Conservation (phyloP, 2,113 vertebrate genomes). For the Cebus imitator region DNA sequence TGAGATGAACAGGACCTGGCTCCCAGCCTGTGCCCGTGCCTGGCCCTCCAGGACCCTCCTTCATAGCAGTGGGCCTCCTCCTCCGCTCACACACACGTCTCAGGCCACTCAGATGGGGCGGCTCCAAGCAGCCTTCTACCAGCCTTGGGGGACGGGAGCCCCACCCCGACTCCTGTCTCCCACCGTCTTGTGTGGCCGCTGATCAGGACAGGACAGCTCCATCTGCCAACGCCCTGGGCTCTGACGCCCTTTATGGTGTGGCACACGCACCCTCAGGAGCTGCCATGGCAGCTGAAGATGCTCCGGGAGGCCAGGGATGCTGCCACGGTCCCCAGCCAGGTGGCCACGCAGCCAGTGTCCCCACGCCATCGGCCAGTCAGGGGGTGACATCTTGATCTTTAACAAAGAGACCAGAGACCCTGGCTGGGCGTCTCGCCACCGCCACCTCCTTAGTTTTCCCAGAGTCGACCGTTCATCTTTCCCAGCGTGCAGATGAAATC, state of each 20-base stretch:
- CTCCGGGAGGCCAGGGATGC: neutral
- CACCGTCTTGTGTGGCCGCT: neutral
- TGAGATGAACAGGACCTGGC: neutral
- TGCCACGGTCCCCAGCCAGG: neutral
- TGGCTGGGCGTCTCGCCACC: fast-evolving
- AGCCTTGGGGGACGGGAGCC: neutral
- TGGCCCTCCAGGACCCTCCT: neutral
- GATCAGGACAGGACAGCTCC: slow-evolving; percentile 27
- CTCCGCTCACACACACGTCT: neutral
- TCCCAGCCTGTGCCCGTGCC: neutral
- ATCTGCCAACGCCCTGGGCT: slow-evolving; percentile 64
- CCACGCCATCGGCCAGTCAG: fast-evolving
- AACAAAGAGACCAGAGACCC: neutral
- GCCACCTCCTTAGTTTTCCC: neutral
- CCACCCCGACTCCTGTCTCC: neutral
- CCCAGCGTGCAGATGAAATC: neutral
- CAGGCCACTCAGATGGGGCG: neutral
- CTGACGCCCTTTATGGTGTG: slow-evolving; percentile 15
- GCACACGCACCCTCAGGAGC: neutral
- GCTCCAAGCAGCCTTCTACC: neutral
- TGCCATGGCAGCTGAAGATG: neutral
- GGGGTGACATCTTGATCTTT: neutral
- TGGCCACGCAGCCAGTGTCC: neutral
- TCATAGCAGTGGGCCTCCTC: neutral
- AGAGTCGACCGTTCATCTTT: fast-evolving